phyloP scores from a whole-genome alignment of 2,888 invertebrate species.

The Plagodis pulveraria region DNA sequence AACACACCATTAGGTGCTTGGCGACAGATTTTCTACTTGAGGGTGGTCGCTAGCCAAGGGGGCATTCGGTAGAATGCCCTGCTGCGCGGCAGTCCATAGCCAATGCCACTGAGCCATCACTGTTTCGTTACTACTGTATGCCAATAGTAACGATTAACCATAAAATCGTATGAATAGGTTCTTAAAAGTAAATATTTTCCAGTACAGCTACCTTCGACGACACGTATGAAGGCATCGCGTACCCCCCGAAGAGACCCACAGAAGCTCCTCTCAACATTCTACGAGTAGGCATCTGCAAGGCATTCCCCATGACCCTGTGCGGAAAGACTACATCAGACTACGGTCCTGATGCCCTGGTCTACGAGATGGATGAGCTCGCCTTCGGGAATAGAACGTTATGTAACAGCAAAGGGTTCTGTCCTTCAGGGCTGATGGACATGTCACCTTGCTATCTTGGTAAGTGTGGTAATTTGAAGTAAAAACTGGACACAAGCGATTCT shows the following conservation, averaged over 20 bases:
- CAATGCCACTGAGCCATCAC: too few relatives aligned
- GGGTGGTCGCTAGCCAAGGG: too few relatives aligned
- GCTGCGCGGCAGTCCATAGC: too few relatives aligned
- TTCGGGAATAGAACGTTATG: constrained; percentile 76
- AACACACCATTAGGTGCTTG: too few relatives aligned
- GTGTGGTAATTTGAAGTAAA: too few relatives aligned
- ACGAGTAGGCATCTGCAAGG: constrained; percentile 91
- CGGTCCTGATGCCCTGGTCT: constrained; percentile 86
- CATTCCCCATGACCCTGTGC: constrained; percentile 72
- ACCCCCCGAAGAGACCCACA: constrained; percentile 85
- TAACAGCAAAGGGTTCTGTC: constrained; percentile 74
- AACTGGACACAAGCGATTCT: too few relatives aligned
- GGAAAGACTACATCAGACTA: constrained; percentile 52
- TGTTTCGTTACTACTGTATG: too few relatives aligned
- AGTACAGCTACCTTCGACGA: constrained; percentile 79
- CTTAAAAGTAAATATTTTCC: constrained; percentile 20
- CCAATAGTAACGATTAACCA: too few relatives aligned
- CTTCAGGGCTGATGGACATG: constrained; percentile 86
- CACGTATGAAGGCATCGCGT: constrained; percentile 90
- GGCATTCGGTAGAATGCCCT: too few relatives aligned
- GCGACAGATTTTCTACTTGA: too few relatives aligned
- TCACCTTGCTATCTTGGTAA: constrained; percentile 89
- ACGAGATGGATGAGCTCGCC: constrained; percentile 85
- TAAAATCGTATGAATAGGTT: not conserved
- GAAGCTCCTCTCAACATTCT: constrained; percentile 86